Conservation (phyloP, 2,113 vertebrate genomes). For the Austrofundulus limnaeus region DNA sequence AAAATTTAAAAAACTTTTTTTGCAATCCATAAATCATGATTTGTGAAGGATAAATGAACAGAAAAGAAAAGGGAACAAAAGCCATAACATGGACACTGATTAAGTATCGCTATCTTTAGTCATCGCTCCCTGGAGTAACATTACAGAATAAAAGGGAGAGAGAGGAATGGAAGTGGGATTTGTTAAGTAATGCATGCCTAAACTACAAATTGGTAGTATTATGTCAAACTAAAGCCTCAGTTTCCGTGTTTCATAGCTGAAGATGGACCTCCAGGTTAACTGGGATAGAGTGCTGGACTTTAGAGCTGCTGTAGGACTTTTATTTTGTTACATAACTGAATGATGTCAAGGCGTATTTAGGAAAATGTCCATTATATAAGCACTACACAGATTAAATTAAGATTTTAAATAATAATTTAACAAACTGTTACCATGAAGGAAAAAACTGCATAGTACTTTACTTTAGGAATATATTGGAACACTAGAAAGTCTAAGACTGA, state of each 20-base stretch:
- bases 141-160: background rate
- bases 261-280: constrained; percentile 4
- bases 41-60: constrained; percentile 1
- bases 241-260: background rate
- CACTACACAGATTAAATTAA: no score
- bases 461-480: no score
- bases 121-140: background rate
- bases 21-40: background rate
- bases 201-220: background rate
- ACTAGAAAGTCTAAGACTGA: no score
- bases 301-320: background rate
- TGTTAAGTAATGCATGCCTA: constrained; percentile 5
- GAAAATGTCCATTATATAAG: no score
- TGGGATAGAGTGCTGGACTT: background rate
- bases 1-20: background rate
- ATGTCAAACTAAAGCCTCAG: constrained; percentile 11
- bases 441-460: no score
- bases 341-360: no score
- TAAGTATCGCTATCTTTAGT: constrained; percentile 4
- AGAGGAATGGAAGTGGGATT: background rate
- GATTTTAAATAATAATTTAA: no score
- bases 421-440: no score
- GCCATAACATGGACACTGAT: constrained; percentile 6
- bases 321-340: no score
- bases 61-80: constrained; percentile 9